These are phyloP conservation scores for Blastobasis lacticolella DNA, from an alignment of 2,888 invertebrate species.

Conservation along the genomic window DNA sequence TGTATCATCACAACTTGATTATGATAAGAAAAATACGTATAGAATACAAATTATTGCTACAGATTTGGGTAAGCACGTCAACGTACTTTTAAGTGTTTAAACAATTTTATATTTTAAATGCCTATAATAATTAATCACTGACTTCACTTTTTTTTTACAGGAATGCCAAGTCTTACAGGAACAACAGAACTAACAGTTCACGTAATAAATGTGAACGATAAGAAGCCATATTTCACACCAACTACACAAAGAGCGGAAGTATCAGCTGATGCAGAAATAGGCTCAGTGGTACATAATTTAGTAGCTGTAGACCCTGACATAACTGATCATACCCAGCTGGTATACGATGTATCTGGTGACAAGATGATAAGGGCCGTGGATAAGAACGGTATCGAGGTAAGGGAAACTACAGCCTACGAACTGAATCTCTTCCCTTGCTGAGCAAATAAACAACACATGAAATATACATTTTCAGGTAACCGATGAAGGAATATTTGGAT, in stretches of 20 bases:
- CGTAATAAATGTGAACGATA: conserved; percentile 91
- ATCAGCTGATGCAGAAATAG: conserved; percentile 84
- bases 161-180: conserved; percentile 86
- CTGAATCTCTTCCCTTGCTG: neutral
- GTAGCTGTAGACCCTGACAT: conserved; percentile 88
- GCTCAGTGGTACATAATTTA: conserved; percentile 81
- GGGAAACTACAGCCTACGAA: conserved; percentile 1
- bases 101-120: neutral
- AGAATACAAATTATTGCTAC: conserved; percentile 87
- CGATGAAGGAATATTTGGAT: conserved; percentile 50
- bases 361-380: conserved; percentile 86
- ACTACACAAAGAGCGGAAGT: conserved; percentile 85
- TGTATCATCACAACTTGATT: conserved; percentile 87
- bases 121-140: neutral
- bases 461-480: conserved; percentile 36
- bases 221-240: conserved; percentile 87
- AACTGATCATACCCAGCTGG: conserved; percentile 77
- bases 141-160: conserved; percentile 37
- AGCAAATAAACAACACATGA: neutral
- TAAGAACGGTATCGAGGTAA: conserved; percentile 85
- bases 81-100: neutral
- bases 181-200: conserved; percentile 85
- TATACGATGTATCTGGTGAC: conserved; percentile 77
- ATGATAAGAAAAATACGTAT: conserved; percentile 85
- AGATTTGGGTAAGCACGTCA: conserved; percentile 75